Evolutionary conservation across 1,140 invertebrate genomes (phyloP).

Genomic region (Calliopsis andreniformis): DNA sequence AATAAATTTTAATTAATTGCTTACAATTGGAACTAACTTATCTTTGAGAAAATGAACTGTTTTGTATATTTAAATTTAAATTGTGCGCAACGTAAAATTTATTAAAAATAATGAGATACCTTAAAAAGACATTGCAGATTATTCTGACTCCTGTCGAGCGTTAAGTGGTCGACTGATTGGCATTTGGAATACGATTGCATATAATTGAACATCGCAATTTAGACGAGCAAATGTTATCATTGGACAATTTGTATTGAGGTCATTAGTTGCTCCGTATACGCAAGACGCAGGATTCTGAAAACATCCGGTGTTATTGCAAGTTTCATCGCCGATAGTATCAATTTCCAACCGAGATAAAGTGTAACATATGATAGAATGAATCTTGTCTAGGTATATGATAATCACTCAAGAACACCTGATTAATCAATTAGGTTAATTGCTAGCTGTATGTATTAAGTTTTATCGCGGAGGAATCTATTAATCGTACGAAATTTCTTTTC

Average conservation of each 20-base stretch:
- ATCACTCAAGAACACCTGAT: neutral
- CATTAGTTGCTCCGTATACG: conserved; percentile 10
- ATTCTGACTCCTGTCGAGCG: neutral
- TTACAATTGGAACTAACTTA: too few species aligned
- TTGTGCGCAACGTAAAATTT: too few species aligned
- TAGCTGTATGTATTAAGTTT: too few species aligned
- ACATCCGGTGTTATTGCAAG: conserved; percentile 37
- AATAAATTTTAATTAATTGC: too few species aligned
- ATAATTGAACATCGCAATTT: conserved; percentile 15
- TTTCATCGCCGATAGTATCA: conserved; percentile 11
- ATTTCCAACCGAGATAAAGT: conserved; percentile 8
- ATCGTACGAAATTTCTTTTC: neutral
- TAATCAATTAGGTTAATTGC: neutral
- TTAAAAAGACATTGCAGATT: neutral
- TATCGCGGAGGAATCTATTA: neutral
- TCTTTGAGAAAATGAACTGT: too few species aligned
- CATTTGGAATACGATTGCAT: neutral
- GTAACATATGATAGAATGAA: neutral
- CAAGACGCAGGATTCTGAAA: conserved; percentile 27
- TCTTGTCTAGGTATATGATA: neutral
- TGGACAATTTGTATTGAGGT: conserved; percentile 24
- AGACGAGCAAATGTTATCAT: conserved; percentile 16
- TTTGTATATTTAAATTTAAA: too few species aligned
- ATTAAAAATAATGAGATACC: neutral
- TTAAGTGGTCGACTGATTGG: neutral